Evolutionary conservation across 2,797 vertebrate species (phyloP), one percentile per base, ranked within the genome.

Genomic region (Anguilla pacifica): DNA sequence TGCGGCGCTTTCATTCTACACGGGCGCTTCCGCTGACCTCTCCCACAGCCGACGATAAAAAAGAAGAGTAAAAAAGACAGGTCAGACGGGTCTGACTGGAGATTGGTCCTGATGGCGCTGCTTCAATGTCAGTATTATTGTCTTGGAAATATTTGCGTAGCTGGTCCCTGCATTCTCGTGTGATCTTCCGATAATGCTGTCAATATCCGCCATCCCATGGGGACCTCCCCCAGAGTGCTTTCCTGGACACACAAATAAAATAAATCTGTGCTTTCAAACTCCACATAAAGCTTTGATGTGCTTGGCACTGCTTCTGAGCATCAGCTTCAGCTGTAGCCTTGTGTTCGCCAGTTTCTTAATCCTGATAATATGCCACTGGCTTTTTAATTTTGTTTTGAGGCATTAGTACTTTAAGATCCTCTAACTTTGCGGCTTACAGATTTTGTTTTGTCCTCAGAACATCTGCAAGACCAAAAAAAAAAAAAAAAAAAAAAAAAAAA

Each of bases 71-170:
- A 35, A 79, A 43, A 46, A 79, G 72, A 55, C 72, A 22, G 46
- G n/a, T 31, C 64, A 51, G 53, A 86, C 43, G 25, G 2, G 51
- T 59, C 59, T 77, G 28, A 77, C 72, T 57, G 70, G 15, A 11
- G 85, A 77, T 22, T 22, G 31, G 85, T 72, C 35, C 85, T 39
- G 28, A 51, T 53, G 53, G n/a, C 39, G 28, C 7, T 79, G 85
- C 11, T 74, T 31, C n/a, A 0, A 70, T 70, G 55, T 72, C 6
- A 70, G 25, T 13, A 70, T 85, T 86, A 46, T 77, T 77, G 31
- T 3, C 59, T 13, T 86, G 43, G 72, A 49, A 64, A 86, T 86
- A 49, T 86, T 83, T 28, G 49, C 82, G 28, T 83, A 31, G 49
- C 51, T 53, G 82, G 51, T 53, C 25, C 25, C 13, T 31, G 51